phyloP scores from a whole-genome alignment of 1,140 invertebrate species.

The Doryteuthis pealeii region DNA sequence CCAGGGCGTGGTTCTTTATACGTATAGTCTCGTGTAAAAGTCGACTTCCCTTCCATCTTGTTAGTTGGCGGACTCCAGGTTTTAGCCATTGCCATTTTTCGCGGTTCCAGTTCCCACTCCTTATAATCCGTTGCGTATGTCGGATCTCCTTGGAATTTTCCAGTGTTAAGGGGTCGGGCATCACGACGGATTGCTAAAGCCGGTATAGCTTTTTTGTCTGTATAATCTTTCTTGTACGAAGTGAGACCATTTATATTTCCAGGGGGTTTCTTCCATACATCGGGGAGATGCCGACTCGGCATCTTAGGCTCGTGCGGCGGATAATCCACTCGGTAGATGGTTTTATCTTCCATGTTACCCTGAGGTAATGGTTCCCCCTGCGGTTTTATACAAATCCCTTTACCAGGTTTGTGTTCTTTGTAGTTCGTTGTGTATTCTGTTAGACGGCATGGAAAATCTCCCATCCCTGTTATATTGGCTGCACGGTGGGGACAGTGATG shows the following conservation, averaged over 20 bases:
- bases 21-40: background rate
- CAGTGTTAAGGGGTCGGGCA: no score
- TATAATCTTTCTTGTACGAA: background rate
- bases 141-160: background rate
- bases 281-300: background rate
- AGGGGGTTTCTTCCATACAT: background rate
- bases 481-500: background rate
- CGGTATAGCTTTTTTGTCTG: background rate
- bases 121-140: background rate
- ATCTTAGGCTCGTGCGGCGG: background rate
- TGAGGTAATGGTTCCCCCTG: background rate
- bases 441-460: background rate
- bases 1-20: background rate
- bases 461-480: background rate
- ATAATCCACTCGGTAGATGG: background rate
- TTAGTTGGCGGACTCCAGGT: background rate
- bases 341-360: constrained; percentile 1
- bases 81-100: background rate
- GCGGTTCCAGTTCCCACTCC: background rate
- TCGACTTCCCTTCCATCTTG: background rate
- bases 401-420: background rate
- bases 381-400: background rate
- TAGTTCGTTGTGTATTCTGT: background rate
- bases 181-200: background rate
- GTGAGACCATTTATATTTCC: background rate